Evolutionary conservation across 2,888 invertebrate genomes (phyloP), one percentile per base, ranked within the genome.

Genomic region (Chloroclysta siterata): DNA sequence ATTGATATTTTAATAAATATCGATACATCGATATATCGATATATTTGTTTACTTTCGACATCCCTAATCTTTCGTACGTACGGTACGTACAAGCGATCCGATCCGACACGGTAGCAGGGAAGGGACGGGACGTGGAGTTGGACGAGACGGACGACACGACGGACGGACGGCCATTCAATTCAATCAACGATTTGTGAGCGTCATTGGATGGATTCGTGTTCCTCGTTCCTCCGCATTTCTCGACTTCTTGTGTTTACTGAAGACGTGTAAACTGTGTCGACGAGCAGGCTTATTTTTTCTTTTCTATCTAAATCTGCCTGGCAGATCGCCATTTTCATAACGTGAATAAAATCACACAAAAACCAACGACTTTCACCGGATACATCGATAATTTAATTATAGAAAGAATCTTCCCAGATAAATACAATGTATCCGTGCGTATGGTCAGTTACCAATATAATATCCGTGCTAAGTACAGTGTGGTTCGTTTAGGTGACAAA

Each of bases 401-500:
- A 80, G 75, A 83, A 84, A 82, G 72, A 77, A 83, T 82, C 80
- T 84, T 83, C 81, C 75, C 78, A 75, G 78, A 74, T 79, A 80
- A 78, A 82, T 83, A 85, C 81, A 80, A 91, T 90, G 90, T 87
- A 81, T 80, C 80, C 82, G 85, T 86, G 85, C 80, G 79, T 83
- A 82, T 83, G 85, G 80, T 86, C 85, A 83, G 82, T 82, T 81
- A 83, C 70, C 68, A 77, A 83, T 82, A 80, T 84, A 56, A 53
- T 54, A 84, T 78, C 82, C 79, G 80, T 87, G 87, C 87, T 82
- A 87, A 86, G 84, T 83, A 84, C 85, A 79, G 87, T 85, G 89
- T 83, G 83, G 81, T 82, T 83, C 83, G 85, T 85, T 85, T 88
- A 88, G 87, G 91, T 91, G 91, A 90, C 89, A 89, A 90, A 90